A percentile compares a stretch with the other conserved stretches of the same genome.
Conservation (phyloP, 2,113 vertebrate species). For the Bucco capensis region DNA sequence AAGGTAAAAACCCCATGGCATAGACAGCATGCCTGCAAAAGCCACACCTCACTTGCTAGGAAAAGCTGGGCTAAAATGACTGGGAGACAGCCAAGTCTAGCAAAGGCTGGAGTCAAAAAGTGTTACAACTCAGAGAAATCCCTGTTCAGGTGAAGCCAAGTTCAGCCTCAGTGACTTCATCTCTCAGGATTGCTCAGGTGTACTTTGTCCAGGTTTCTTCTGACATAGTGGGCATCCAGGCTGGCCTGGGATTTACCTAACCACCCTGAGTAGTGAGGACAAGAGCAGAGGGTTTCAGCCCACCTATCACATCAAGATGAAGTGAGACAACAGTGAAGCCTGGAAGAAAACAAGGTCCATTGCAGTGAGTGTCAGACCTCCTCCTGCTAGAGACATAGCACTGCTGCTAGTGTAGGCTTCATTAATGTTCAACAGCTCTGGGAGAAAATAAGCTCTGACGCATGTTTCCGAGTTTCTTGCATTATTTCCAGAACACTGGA, state of each 20-base stretch:
- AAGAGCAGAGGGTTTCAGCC: background rate
- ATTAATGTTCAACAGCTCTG: background rate
- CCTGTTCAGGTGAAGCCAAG: background rate
- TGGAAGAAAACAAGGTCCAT: background rate
- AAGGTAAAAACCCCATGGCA: background rate
- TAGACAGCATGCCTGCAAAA: background rate
- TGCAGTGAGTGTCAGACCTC: accelerated
- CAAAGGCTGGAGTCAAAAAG: background rate
- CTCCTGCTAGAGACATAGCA: background rate
- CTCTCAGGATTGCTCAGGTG: background rate
- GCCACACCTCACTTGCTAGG: background rate
- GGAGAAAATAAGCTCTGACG: background rate
- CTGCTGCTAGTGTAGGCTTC: background rate
- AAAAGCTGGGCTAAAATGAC: background rate
- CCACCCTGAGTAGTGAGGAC: accelerated
- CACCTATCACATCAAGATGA: background rate
- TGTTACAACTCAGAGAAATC: background rate
- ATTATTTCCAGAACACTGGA: background rate
- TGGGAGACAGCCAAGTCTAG: background rate
- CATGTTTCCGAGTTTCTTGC: background rate
- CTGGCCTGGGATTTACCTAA: background rate
- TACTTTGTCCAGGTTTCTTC: background rate
- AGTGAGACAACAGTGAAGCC: background rate
- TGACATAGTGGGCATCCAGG: background rate
- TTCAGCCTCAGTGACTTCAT: background rate